Evolutionary conservation across 2,797 vertebrate species (phyloP), one percentile per base, ranked within the genome.

Genomic region (Semotilus atromaculatus): DNA sequence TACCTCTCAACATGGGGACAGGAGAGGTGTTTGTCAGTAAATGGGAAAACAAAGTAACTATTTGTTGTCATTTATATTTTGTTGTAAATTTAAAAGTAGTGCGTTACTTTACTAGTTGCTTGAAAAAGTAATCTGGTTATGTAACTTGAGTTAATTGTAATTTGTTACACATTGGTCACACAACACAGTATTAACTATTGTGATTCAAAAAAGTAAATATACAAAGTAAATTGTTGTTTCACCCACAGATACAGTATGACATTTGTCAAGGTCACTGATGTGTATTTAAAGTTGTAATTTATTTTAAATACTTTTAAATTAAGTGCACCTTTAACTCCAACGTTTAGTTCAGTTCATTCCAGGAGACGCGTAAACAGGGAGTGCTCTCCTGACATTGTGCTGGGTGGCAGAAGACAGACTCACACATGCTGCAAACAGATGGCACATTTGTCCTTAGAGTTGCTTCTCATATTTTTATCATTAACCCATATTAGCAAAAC

Each of bases 401-500:
- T 70, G 36, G 21, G 80, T 72, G 38, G 51, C 78, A 83, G 76
- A 77, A 84, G 23, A 60, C 85, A 85, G 14, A 73, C 53, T 40
- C 79, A 53, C 87, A 81, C 77, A 82, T 88, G 81, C 62, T 81
- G 48, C 70, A 84, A 87, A 84, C 87, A 89, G 89, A 89, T 89
- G 87, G 87, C 84, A 84, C 85, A 82, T 87, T 86, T 87, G 85
- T 87, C 83, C 83, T 84, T 38, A 82, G 77, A 87, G 89, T 76
- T 29, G 85, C 21, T 80, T 74, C 38, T 36, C 68, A 36, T 23
- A 84, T 64, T 73, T 76, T 84, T 88, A 81, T 86, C 73, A 74
- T 88, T 88, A 88, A 89, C 88, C 88, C 83, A 83, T 70, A 85
- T 86, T 87, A 87, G 86, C 45, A 84, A 82, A 81, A 86, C 72